Conservation (phyloP, 1,140 invertebrate species). For the Drosophila neocordata region DNA sequence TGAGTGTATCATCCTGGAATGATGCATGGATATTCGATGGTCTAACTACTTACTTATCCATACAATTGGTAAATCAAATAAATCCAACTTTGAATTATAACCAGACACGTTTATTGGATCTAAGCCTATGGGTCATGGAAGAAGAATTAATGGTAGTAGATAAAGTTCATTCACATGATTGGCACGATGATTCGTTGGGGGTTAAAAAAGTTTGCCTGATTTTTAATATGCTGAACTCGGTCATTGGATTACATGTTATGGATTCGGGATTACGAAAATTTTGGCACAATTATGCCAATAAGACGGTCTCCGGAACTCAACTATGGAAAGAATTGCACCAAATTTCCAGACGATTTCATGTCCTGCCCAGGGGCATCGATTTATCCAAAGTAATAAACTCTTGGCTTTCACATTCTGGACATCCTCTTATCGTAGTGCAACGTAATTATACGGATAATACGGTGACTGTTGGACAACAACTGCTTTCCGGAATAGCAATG, state of each 20-base stretch:
- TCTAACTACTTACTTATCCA: constrained; percentile 15
- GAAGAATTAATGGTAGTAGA: constrained; percentile 66
- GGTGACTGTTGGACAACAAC: constrained; percentile 83
- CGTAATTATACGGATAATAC: constrained; percentile 84
- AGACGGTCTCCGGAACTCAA: constrained; percentile 90
- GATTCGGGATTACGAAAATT: constrained; percentile 87
- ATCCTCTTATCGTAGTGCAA: constrained; percentile 88
- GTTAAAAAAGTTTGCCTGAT: constrained; percentile 91
- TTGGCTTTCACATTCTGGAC: constrained; percentile 91
- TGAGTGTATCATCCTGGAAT: background rate
- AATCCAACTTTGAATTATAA: constrained; percentile 85
- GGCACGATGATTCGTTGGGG: constrained; percentile 91
- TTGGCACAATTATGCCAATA: constrained; percentile 85
- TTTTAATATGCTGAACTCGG: constrained; percentile 93
- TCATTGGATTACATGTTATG: constrained; percentile 89
- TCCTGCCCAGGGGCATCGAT: constrained; percentile 83
- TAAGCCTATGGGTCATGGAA: constrained; percentile 83
- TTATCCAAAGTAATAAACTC: constrained; percentile 89
- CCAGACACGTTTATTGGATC: constrained; percentile 83
- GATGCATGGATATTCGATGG: constrained; percentile 13
- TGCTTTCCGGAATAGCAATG: constrained; percentile 70
- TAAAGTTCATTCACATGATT: constrained; percentile 82
- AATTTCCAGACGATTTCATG: constrained; percentile 82
- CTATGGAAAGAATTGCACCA: constrained; percentile 90
- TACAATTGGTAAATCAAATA: constrained; percentile 3